Conservation (phyloP, 2,113 vertebrate species). For the Abramis brama region DNA sequence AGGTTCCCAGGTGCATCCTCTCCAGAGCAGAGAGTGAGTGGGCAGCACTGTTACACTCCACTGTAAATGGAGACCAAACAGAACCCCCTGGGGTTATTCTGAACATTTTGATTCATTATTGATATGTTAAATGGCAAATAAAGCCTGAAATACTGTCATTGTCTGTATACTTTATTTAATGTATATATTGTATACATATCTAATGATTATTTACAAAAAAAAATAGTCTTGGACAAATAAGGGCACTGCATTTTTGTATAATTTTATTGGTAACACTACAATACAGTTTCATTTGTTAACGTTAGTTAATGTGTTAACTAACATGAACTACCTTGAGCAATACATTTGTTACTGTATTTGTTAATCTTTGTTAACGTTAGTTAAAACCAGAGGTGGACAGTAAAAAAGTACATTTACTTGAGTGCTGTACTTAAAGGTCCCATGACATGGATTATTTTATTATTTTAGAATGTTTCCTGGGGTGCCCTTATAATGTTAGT, state of each 20-base stretch:
- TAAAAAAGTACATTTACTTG: no score
- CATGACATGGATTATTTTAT: no score
- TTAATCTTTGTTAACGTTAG: no score
- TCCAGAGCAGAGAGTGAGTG: slow-evolving; percentile 52
- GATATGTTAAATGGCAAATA: not conserved
- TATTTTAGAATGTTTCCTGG: no score
- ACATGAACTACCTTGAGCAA: no score
- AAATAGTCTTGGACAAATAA: not conserved
- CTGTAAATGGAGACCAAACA: not conserved
- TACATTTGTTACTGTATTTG: no score
- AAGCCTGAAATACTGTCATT: not conserved
- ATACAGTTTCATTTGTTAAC: no score
- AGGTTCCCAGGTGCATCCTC: slow-evolving; percentile 74
- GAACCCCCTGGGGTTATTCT: not conserved
- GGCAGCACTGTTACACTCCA: slow-evolving; percentile 39
- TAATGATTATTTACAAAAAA: not conserved
- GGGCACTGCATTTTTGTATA: not conserved
- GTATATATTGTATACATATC: not conserved
- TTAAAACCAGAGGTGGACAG: no score
- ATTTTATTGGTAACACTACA: no score
- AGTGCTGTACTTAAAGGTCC: no score
- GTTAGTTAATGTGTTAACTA: no score
- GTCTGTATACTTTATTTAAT: not conserved
- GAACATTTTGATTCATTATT: not conserved
- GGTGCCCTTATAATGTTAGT: no score